Base-by-base conservation (phyloP, 2,888 invertebrate genomes). In the Lasioglossum zephyrum region DNA sequence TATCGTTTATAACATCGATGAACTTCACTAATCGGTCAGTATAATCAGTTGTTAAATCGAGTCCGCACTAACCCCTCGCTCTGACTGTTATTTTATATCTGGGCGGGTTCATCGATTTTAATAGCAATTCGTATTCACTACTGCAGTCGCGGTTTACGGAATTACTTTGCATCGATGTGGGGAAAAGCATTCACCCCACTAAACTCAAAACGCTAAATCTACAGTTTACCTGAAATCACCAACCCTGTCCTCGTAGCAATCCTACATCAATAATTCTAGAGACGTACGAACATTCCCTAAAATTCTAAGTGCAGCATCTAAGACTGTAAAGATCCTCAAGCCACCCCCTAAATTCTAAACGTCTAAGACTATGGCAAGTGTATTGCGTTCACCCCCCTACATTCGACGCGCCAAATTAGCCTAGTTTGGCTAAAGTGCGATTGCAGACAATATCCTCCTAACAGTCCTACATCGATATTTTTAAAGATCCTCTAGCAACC, bases 41-140 rank as follows among this genome's bases (percentile, higher is more conserved):
- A 87, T 87, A 87, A 86, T 87, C 87, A 82, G 82, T 79, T 70
- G 82, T 86, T 86, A 83, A 87, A 87, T 87, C 87, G 86, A 72
- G 73, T 49, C 73, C 57, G 36, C 70, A 60, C 74, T 31, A 31
- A 11, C 47, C 41, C 69, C 53, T 8, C 41, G 49, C 79, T 74
- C 16, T 4, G 44, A 81, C 26, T 39, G 70, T 85, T 85, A 85
- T 80, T 80, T 84, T 84, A 85, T 80, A 85, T 80, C 85, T 36
- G 26, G 80, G 11, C 72, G 63, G 79, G 41, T 76, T 76, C 81
- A 73, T 80, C 85, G 85, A 85, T 84, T 84, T 60, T 69, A 41
- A 44, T 36, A 79, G 75, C 49, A 76, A 79, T 78, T 70, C 47
- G 49, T 41, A 6, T 39, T 70, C 66, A 60, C 41, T 72, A 36